A percentile compares a stretch with the other conserved stretches of the same genome.
Conservation (phyloP, 2,888 invertebrate species). For the Xestia ashworthii region DNA sequence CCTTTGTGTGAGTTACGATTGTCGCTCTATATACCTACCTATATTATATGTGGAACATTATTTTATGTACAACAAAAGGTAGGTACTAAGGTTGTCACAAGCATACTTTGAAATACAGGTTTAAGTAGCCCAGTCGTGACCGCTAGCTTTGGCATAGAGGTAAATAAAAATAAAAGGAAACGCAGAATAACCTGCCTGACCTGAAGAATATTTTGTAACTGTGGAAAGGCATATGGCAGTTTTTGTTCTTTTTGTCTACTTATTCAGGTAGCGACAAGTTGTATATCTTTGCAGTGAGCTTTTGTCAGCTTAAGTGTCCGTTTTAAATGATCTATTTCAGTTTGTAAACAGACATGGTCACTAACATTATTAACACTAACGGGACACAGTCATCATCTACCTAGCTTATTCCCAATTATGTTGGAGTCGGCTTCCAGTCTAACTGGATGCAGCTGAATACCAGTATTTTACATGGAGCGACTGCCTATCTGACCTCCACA, state of each 20-base stretch:
- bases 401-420: too few species aligned
- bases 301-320: background rate
- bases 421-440: too few species aligned
- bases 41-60: conserved; percentile 20
- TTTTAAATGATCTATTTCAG: background rate
- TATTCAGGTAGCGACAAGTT: background rate
- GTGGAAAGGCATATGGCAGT: background rate
- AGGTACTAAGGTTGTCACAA: conserved; percentile 44
- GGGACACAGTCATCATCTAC: too few species aligned
- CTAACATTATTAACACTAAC: too few species aligned
- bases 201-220: background rate
- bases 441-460: too few species aligned
- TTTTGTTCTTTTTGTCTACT: background rate
- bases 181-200: too few species aligned
- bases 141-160: conserved; percentile 1
- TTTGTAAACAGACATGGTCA: too few species aligned
- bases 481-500: too few species aligned
- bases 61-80: conserved; percentile 45
- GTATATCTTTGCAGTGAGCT: background rate
- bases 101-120: conserved; percentile 1
- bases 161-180: conserved; percentile 13
- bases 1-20: conserved; percentile 70
- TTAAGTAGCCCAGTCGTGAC: background rate
- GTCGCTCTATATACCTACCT: conserved; percentile 35
- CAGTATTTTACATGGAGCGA: too few species aligned